Evolutionary conservation across 2,113 vertebrate species (phyloP), one percentile per base, ranked within the genome.

Genomic region (Oncorhynchus kisutch): DNA sequence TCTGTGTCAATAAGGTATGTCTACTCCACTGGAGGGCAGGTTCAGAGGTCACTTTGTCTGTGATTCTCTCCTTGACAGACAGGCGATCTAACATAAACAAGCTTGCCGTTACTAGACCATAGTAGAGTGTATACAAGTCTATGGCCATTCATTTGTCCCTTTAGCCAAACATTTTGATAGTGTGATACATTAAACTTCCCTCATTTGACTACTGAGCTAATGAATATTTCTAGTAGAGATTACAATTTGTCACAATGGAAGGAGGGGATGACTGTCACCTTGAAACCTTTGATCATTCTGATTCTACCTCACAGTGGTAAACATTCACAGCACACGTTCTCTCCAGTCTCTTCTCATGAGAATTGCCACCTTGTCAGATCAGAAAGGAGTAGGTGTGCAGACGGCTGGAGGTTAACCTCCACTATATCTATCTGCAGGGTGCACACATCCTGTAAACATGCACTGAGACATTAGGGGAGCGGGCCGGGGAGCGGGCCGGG

Each of bases 1-100:
- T 45, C 39, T 45, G 39, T 74, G 89, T 79, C 92, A 91, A 91
- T 92, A 93, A 90, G 89, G 88, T 88, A 81, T 86, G 88, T 91
- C 90, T 91, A 83, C 84, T 90, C 90, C 65, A 71, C 86, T 88
- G 91, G 85, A 89, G 84, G 84, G 86, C 87, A 89, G 87, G 90
- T 90, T 92, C 90, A 86, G 80, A 88, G 90, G 91, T 93, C 88
- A 86, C 78, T 77, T 79, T 89, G 86, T 91, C 92, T 89, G 91
- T 57, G 39, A 45, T 45, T 45, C 66, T 89, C 88, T 91, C 89
- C 91, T 92, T 93, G 89, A 90, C 82, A 87, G 86, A 72, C 74
- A 66, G 14, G 18, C 16, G 16, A 39, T 34, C 66, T 34, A 60
- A 22, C 59, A 7, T 67, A 80, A 86, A 45, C 76, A 76, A 14